Conservation (phyloP, 1,140 invertebrate genomes). For the Drosophila elegans region DNA sequence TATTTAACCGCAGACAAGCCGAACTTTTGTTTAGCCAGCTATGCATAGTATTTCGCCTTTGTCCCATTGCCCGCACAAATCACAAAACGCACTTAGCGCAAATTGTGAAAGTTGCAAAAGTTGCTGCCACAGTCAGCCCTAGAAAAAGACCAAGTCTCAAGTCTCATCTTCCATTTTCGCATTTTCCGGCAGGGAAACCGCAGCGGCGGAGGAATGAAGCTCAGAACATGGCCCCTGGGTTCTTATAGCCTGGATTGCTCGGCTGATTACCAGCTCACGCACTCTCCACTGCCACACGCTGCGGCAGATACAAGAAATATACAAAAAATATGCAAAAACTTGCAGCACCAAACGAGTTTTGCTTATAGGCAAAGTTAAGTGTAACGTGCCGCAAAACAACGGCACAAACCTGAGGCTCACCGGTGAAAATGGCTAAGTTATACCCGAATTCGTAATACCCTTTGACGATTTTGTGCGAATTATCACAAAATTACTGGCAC, state of each 20-base stretch:
- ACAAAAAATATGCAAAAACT: slow-evolving; percentile 47
- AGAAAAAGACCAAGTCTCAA: slow-evolving; percentile 23
- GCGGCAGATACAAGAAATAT: slow-evolving; percentile 41
- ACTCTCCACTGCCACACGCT: slow-evolving; percentile 65
- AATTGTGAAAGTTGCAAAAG: slow-evolving; percentile 79
- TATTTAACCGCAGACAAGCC: slow-evolving; percentile 28
- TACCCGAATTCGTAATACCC: neutral
- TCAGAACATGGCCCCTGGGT: slow-evolving; percentile 48
- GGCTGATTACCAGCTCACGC: slow-evolving; percentile 66
- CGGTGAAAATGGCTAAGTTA: neutral
- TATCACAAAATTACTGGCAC: no score
- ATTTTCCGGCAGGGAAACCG: slow-evolving; percentile 52
- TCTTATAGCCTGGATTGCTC: slow-evolving; percentile 38
- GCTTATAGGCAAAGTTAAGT: slow-evolving; percentile 64
- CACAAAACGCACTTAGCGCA: slow-evolving; percentile 75
- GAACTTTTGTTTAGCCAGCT: slow-evolving; percentile 31
- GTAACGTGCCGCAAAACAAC: slow-evolving; percentile 62
- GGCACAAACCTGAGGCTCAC: slow-evolving; percentile 21
- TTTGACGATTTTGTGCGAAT: neutral
- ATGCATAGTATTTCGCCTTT: slow-evolving; percentile 5
- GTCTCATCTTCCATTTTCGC: slow-evolving; percentile 20
- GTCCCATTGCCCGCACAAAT: slow-evolving; percentile 50
- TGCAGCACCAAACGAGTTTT: slow-evolving; percentile 64
- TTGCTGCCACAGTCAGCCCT: slow-evolving; percentile 46
- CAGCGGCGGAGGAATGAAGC: slow-evolving; percentile 15